phyloP scores from a whole-genome alignment of 92 coral and sea anemone genomes.

The Pocillopora meandrina region DNA sequence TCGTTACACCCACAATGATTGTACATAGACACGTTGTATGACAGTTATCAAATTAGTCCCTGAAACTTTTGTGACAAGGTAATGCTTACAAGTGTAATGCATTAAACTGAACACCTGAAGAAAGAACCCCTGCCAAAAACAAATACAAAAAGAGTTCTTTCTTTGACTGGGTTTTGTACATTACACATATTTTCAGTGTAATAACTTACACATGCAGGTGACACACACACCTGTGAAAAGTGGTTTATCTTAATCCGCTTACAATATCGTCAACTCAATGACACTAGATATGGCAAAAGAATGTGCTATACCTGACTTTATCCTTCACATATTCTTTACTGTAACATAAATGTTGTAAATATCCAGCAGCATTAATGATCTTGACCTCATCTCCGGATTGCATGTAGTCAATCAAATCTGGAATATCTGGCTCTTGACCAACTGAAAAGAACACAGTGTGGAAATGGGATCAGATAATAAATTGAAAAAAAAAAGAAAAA shows the following conservation, averaged over 20 bases:
- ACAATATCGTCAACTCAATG: neutral
- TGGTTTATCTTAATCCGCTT: neutral
- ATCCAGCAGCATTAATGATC: constrained; percentile 86
- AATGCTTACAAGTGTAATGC: too few species aligned
- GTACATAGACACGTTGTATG: too few species aligned
- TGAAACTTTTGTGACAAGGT: too few species aligned
- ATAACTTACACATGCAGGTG: too few species aligned
- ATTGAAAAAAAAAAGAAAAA: neutral
- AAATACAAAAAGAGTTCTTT: too few species aligned
- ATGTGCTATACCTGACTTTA: constrained; percentile 81
- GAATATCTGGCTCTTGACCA: constrained; percentile 93
- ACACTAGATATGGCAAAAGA: neutral
- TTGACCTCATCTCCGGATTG: constrained; percentile 76
- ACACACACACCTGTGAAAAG: too few species aligned
- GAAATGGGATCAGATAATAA: neutral
- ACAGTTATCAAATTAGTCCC: too few species aligned
- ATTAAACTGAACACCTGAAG: too few species aligned
- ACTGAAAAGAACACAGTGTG: constrained; percentile 38
- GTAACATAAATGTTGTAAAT: constrained; percentile 92
- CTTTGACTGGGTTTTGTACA: too few species aligned
- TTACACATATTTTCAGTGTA: too few species aligned
- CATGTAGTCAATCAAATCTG: constrained; percentile 93
- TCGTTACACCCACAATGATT: too few species aligned
- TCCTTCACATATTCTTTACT: constrained; percentile 85
- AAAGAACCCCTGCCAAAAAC: too few species aligned